These are phyloP conservation scores for Loris lydekkerianus DNA, from an alignment of 2,797 vertebrate genomes.

Conservation along the genomic window DNA sequence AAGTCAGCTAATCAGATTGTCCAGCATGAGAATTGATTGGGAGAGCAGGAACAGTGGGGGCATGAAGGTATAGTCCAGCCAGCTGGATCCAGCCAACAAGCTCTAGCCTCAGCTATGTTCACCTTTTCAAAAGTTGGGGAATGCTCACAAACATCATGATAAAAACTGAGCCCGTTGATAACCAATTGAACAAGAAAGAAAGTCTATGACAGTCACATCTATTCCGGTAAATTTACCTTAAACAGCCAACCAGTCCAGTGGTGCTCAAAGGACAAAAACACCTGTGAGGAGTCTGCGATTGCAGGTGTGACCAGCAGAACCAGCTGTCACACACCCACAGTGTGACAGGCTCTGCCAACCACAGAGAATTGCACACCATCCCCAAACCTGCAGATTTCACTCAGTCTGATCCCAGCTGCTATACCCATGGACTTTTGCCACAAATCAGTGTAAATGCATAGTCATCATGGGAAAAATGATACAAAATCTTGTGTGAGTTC, in stretches of 20 bases:
- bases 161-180: fast-evolving
- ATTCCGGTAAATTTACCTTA: fast-evolving
- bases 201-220: fast-evolving
- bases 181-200: not conserved
- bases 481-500: fast-evolving
- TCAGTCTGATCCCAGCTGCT: not conserved
- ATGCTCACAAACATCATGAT: not conserved
- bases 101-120: fast-evolving
- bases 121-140: not conserved
- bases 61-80: fast-evolving
- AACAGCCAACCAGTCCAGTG: not conserved
- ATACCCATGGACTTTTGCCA: fast-evolving
- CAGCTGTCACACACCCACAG: no score
- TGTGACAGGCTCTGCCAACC: no score
- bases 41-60: fast-evolving
- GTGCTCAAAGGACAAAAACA: fast-evolving
- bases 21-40: not conserved
- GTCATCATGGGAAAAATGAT: not conserved
- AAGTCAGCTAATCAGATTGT: not conserved
- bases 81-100: fast-evolving
- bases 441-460: no score
- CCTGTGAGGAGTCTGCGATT: fast-evolving
- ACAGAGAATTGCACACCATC: fast-evolving
- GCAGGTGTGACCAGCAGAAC: fast-evolving
- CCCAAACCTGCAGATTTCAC: not conserved